Evolutionary conservation across 2,113 vertebrate genomes (phyloP).

Genomic region (Ciconia stormi): DNA sequence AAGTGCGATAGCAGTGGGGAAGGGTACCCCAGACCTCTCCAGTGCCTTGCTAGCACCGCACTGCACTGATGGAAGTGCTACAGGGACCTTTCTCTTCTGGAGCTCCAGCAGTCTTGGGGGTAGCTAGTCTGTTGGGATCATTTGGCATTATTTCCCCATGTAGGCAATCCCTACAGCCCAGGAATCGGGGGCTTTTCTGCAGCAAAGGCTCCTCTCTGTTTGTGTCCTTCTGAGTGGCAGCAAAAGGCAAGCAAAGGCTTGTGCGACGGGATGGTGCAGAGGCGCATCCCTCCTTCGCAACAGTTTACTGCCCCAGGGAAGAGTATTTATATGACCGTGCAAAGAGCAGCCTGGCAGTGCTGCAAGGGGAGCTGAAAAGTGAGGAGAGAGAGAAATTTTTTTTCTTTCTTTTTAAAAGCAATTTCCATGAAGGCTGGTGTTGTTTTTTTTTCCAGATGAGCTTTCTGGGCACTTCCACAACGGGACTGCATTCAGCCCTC

Average conservation of each 20-base stretch:
- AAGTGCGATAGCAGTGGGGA: no score
- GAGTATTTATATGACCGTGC: background rate
- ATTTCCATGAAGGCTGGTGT: background rate
- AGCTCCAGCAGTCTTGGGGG: background rate
- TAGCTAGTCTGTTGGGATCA: background rate
- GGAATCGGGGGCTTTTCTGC: background rate
- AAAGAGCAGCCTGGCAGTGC: background rate
- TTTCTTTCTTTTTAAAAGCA: background rate
- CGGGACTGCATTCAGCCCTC: background rate
- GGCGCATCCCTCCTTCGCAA: background rate
- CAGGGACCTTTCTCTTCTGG: no score
- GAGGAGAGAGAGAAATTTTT: background rate
- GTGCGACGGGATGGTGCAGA: background rate
- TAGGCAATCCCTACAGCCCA: no score
- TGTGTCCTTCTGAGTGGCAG: rapidly evolving
- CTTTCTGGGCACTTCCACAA: background rate
- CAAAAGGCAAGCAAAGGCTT: background rate
- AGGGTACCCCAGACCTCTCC: background rate
- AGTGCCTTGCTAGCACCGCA: rapidly evolving
- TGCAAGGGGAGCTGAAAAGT: background rate
- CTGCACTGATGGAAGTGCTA: background rate
- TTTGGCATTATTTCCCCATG: background rate
- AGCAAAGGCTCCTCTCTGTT: background rate
- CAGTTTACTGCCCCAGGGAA: background rate
- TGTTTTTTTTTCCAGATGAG: background rate